phyloP scores from a whole-genome alignment of 2,113 vertebrate species.

The Piaya cayana region DNA sequence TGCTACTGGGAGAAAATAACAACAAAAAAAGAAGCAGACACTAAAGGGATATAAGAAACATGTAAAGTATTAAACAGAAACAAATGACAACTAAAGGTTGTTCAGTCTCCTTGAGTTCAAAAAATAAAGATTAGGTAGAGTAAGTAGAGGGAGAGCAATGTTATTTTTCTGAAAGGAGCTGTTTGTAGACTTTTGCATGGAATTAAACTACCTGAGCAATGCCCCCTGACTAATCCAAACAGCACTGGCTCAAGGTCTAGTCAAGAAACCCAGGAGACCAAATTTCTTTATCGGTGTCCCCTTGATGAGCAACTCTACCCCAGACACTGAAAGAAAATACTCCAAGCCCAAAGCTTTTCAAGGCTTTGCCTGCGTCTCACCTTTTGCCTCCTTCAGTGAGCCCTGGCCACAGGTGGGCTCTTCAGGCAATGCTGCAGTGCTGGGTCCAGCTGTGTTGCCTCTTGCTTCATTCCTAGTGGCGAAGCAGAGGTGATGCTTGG shows the following conservation, averaged over 20 bases:
- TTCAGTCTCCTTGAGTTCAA: background rate
- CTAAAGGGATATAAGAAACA: background rate
- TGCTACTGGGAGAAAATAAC: background rate
- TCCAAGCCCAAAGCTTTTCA: background rate
- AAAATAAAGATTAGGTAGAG: background rate
- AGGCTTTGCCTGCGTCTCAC: background rate
- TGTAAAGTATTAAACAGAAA: background rate
- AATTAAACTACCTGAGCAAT: background rate
- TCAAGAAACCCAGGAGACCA: background rate
- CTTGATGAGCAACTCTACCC: background rate
- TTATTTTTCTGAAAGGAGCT: background rate
- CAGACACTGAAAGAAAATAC: background rate
- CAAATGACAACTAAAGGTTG: background rate
- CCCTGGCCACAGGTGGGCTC: background rate
- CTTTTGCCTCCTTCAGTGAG: background rate
- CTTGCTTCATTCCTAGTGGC: background rate
- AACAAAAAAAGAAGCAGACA: background rate
- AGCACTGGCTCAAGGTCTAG: background rate
- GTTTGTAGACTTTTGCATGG: background rate
- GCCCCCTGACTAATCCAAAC: background rate
- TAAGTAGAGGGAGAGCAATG: background rate
- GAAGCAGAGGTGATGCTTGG: background rate
- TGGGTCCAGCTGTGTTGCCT: background rate
- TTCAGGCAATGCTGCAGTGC: background rate
- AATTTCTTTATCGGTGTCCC: background rate